Evolutionary conservation across 1,140 invertebrate species (phyloP).

Genomic region (Drosophila funebris): DNA sequence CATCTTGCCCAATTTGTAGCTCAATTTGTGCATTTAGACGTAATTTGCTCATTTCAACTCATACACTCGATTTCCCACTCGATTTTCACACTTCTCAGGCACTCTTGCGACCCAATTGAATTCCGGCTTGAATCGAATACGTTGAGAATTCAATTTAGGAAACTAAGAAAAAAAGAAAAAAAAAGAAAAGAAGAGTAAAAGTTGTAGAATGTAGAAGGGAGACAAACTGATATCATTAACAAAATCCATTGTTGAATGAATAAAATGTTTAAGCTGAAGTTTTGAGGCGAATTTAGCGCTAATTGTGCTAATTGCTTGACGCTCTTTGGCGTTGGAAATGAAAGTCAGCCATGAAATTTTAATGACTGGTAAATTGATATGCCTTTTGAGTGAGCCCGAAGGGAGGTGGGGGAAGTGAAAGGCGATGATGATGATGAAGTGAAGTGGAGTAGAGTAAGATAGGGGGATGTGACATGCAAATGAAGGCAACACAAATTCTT

Average conservation of each 20-base stretch:
- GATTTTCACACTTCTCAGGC: conserved; percentile 36
- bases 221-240: conserved; percentile 43
- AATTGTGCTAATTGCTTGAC: conserved; percentile 61
- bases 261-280: conserved; percentile 11
- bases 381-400: conserved; percentile 62
- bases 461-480: conserved; percentile 49
- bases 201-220: neutral
- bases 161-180: neutral
- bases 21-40: conserved; percentile 30
- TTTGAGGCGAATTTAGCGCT: conserved; percentile 13
- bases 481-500: conserved; percentile 72
- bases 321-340: conserved; percentile 54
- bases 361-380: conserved; percentile 81
- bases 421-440: no score
- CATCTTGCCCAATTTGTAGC: conserved; percentile 30
- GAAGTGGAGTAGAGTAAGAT: no score
- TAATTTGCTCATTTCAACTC: conserved; percentile 38
- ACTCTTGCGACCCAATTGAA: conserved; percentile 35
- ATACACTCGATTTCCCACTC: conserved; percentile 34
- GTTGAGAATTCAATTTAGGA: conserved; percentile 34
- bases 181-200: no score
- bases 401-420: neutral
- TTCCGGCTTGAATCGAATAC: neutral
- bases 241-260: conserved; percentile 12
- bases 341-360: conserved; percentile 80